phyloP scores from a whole-genome alignment of 2,888 invertebrate species.

The Scaeva pyrastri region DNA sequence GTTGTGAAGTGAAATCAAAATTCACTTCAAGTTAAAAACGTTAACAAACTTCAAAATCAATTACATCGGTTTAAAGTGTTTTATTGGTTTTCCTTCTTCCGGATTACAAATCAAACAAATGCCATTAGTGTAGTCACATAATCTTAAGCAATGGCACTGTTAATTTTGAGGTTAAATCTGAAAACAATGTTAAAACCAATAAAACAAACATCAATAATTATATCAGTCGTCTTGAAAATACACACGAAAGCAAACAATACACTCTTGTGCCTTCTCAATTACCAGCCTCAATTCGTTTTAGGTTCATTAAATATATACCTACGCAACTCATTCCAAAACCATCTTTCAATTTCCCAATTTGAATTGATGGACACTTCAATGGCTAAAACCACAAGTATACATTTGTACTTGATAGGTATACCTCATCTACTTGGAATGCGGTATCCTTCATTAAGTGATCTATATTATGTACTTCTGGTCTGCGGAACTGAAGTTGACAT shows the following conservation, averaged over 20 bases:
- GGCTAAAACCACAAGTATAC: not conserved
- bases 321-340: not conserved
- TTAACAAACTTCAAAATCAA: too few relatives aligned
- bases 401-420: too few relatives aligned
- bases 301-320: not conserved
- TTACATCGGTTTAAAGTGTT: too few relatives aligned
- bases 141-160: not conserved
- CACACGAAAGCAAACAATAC: slow-evolving; percentile 3
- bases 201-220: not conserved
- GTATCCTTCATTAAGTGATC: slow-evolving; percentile 9
- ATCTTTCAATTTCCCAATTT: not conserved
- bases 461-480: too few relatives aligned
- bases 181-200: not conserved
- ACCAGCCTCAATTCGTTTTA: not conserved
- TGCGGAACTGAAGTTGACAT: not conserved
- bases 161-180: not conserved
- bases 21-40: too few relatives aligned
- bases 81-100: too few relatives aligned
- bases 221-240: not conserved
- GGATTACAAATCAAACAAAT: too few relatives aligned
- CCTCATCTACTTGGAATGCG: not conserved
- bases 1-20: too few relatives aligned
- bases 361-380: not conserved
- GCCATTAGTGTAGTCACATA: too few relatives aligned
- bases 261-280: not conserved